phyloP scores from a whole-genome alignment of 2,113 vertebrate genomes.

The Marmota flaviventris region DNA sequence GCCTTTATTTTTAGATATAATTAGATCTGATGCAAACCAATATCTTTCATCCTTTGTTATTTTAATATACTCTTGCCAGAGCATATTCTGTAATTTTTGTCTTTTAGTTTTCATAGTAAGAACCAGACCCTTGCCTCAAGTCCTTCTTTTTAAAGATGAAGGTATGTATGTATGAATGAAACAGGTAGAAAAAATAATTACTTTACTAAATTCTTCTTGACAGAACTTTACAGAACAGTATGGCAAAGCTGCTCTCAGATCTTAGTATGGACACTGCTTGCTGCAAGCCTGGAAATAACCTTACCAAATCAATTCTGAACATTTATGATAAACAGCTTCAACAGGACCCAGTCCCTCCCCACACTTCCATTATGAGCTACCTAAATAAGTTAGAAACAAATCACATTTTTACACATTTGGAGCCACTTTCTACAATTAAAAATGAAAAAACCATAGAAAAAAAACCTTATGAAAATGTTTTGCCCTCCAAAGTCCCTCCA shows the following conservation, averaged over 20 bases:
- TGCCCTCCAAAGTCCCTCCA: constrained; percentile 64
- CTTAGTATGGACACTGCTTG: constrained; percentile 84
- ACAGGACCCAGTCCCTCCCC: constrained; percentile 78
- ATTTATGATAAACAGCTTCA: constrained; percentile 88
- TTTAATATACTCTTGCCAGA: constrained; percentile 48
- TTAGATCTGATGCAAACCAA: constrained; percentile 28
- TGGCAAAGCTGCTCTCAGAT: constrained; percentile 88
- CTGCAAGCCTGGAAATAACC: constrained; percentile 83
- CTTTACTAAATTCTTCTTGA: constrained; percentile 73
- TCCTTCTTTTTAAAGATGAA: not conserved
- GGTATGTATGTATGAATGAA: not conserved
- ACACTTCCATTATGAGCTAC: constrained; percentile 88
- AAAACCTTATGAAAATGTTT: constrained; percentile 62
- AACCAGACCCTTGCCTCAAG: not conserved
- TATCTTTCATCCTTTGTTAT: constrained; percentile 38
- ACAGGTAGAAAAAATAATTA: constrained; percentile 43
- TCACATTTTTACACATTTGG: constrained; percentile 60
- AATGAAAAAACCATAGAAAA: constrained; percentile 60
- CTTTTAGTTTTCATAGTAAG: constrained; percentile 41
- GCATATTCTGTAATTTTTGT: constrained; percentile 14
- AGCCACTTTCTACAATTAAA: constrained; percentile 54
- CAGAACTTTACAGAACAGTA: constrained; percentile 91
- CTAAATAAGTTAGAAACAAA: constrained; percentile 88
- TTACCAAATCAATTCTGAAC: constrained; percentile 89
- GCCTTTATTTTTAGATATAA: constrained; percentile 25